Conservation (phyloP, 2,113 vertebrate genomes). For the Clupea harengus region DNA sequence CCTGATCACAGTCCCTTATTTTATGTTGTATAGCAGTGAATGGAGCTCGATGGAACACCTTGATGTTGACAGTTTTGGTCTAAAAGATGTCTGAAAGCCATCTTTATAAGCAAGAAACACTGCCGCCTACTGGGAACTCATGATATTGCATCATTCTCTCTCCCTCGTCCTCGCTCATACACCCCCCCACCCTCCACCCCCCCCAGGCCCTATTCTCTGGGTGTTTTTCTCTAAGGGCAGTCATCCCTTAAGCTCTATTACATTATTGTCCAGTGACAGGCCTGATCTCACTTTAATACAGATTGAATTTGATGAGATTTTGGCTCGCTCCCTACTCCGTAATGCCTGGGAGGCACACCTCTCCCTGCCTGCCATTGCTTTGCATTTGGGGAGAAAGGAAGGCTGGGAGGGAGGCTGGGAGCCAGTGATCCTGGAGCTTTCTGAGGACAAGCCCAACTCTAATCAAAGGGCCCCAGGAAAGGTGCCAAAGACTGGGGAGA, state of each 20-base stretch:
- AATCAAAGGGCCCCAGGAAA: slow-evolving; percentile 27
- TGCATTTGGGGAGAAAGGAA: neutral
- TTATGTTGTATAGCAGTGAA: neutral
- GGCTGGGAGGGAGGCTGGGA: neutral
- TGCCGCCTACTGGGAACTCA: neutral
- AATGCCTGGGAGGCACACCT: neutral
- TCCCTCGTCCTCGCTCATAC: neutral
- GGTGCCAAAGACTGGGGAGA: slow-evolving; percentile 23
- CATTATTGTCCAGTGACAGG: neutral
- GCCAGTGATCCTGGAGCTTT: neutral
- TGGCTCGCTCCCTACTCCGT: neutral
- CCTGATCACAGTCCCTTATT: neutral
- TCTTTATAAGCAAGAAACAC: neutral
- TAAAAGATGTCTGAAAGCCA: neutral
- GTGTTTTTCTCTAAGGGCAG: neutral
- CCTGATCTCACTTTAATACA: slow-evolving; percentile 16
- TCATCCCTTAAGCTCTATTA: slow-evolving; percentile 8
- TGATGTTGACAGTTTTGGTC: neutral
- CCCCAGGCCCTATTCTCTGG: neutral
- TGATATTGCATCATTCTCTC: neutral
- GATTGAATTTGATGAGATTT: neutral
- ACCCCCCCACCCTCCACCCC: neutral
- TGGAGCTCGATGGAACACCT: neutral
- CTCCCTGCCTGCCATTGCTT: neutral
- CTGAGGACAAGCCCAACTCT: slow-evolving; percentile 20